phyloP scores from a whole-genome alignment of 2,113 vertebrate species.

The Ahaetulla prasina region DNA sequence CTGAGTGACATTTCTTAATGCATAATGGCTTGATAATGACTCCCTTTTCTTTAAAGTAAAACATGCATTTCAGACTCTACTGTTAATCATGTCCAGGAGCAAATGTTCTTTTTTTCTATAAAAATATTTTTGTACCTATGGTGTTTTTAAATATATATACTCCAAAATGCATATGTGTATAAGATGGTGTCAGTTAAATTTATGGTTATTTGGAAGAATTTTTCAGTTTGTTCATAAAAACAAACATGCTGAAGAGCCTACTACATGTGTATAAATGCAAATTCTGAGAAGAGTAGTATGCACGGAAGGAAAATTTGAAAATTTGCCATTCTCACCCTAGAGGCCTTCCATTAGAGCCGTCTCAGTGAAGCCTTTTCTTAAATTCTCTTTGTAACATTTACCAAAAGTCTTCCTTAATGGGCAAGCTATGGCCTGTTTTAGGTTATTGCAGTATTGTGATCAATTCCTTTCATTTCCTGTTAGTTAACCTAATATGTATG shows the following conservation, averaged over 20 bases:
- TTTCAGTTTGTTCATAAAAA: conserved; percentile 16
- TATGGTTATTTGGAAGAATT: conserved; percentile 37
- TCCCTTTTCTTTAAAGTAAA: conserved; percentile 71
- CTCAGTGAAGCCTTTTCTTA: not conserved
- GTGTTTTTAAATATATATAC: conserved; percentile 18
- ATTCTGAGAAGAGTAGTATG: not conserved
- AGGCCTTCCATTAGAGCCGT: not conserved
- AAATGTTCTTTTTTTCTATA: conserved; percentile 60
- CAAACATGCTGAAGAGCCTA: not conserved
- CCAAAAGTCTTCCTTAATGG: not conserved
- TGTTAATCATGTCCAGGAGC: conserved; percentile 64
- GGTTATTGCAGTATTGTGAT: not conserved
- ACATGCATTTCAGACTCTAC: conserved; percentile 64
- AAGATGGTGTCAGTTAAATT: conserved; percentile 43
- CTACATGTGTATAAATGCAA: not conserved
- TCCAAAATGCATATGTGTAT: conserved; percentile 19
- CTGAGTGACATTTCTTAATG: conserved; percentile 80
- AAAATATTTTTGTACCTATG: conserved; percentile 25
- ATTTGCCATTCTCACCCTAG: not conserved
- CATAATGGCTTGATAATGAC: conserved; percentile 71
- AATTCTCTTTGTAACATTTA: not conserved
- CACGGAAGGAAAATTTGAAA: not conserved
- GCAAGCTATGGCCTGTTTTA: not conserved
- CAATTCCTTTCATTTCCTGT: not conserved
- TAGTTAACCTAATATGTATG: not conserved